Evolutionary conservation across 30 jellyfish, hydroid and myxozoan species (phyloP).

Genomic region (Aurelia coerulea): DNA sequence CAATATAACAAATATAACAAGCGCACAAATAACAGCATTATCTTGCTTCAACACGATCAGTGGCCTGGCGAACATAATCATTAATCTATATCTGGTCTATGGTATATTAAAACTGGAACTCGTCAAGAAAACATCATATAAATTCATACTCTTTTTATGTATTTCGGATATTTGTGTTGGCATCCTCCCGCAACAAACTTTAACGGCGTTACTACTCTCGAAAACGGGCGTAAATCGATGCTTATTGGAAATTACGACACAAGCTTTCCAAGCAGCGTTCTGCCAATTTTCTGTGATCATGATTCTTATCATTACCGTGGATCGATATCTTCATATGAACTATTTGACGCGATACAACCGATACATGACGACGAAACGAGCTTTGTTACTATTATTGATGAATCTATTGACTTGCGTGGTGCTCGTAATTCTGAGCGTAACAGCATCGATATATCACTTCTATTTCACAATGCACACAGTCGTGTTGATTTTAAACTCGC

Average conservation of each 20-base stretch:
- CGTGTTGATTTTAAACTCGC: conserved; percentile 23
- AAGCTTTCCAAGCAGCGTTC: conserved; percentile 52
- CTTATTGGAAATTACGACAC: conserved; percentile 33
- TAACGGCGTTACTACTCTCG: conserved; percentile 31
- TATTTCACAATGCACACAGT: conserved; percentile 62
- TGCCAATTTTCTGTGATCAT: conserved; percentile 60
- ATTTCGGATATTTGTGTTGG: conserved; percentile 63
- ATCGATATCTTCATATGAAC: conserved; percentile 57
- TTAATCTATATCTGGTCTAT: conserved; percentile 34
- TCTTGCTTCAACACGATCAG: conserved; percentile 33
- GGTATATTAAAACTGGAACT: conserved; percentile 57
- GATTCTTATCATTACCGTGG: conserved; percentile 67
- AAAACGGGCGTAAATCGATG: conserved; percentile 11
- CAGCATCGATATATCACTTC: conserved; percentile 28
- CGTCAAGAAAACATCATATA: conserved; percentile 40
- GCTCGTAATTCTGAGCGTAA: conserved; percentile 16
- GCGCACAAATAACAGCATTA: conserved; percentile 20
- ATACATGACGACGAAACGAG: conserved; percentile 54
- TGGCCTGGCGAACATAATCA: conserved; percentile 18
- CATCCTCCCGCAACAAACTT: conserved; percentile 22
- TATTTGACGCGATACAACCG: conserved; percentile 53
- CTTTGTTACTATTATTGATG: conserved; percentile 1
- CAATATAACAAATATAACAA: neutral
- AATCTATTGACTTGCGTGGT: conserved; percentile 1
- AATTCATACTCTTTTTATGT: conserved; percentile 43